Base-by-base conservation (phyloP, 2,113 vertebrate genomes). In the Phrynosoma blainvillii region DNA sequence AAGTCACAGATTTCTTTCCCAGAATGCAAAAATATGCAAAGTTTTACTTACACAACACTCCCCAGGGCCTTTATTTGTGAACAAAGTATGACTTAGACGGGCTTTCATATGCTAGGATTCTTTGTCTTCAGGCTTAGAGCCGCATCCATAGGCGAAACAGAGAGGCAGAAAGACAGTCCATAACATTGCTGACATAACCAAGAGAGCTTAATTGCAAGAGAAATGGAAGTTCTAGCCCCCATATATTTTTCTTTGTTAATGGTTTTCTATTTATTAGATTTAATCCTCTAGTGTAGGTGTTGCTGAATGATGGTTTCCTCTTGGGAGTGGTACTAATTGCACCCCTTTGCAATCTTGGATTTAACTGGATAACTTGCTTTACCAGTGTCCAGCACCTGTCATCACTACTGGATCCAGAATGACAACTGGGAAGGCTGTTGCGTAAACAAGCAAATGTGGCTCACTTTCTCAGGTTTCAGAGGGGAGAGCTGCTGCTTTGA, bases 401-500 rank as follows among this genome's bases (percentile, higher is more conserved):
- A 16, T 92, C 82, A n/a, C 11, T 56, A 0, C 7, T 0, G 56
- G 36, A 5, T 4, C 0, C 20, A 85, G 68, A 0, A 80, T 82
- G 20, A n/a, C 84, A 0, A 6, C 25, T 1, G 10, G 0, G 0
- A 23, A 14, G 9, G 62, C 90, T 89, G 25, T 27, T 71, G 68
- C 68, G 14, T 14, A 62, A 62, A 0, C 79, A 0, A 79, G 0
- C 0, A n/a, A 0, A 0, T 0, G 18, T 40, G 25, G 23, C 30
- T 32, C 12, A 10, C 25, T 56, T 76, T 81, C 56, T 71, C 36
- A 0, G 25, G 36, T 71, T 11, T 0, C 25, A 14, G 70, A 32
- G 0, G 78, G 62, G 2, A 71, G 1, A 25, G 32, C 42, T 71
- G 0, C 36, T 4, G 1, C 21, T 21, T 62, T 62, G 59, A 62